These are phyloP conservation scores for Ptychoptera albimana DNA, from an alignment of 2,888 invertebrate species.

Conservation along the genomic window DNA sequence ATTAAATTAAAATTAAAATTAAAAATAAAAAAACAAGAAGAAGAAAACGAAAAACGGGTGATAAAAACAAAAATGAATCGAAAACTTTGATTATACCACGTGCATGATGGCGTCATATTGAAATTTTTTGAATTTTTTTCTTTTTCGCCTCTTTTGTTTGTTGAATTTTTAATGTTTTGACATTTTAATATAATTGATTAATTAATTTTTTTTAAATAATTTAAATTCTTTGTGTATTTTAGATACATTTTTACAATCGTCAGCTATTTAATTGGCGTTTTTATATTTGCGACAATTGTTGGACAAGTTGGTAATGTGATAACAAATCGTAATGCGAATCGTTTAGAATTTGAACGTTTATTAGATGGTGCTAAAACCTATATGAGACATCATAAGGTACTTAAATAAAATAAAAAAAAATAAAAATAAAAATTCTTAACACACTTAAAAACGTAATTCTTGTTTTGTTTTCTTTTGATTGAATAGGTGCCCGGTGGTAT, in stretches of 20 bases:
- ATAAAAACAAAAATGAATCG: not conserved
- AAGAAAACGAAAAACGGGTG: too few species aligned
- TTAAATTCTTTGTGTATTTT: conserved; percentile 23
- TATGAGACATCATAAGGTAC: conserved; percentile 88
- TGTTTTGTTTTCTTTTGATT: too few species aligned
- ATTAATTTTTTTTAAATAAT: not conserved
- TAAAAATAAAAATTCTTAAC: not conserved
- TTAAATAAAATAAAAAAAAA: conserved; percentile 1
- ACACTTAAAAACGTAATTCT: not conserved
- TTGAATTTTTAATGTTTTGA: too few species aligned
- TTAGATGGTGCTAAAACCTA: conserved; percentile 93
- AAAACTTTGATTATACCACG: not conserved
- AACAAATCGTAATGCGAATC: conserved; percentile 90
- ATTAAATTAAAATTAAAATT: too few species aligned
- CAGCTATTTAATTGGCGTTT: conserved; percentile 92
- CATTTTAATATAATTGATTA: too few species aligned
- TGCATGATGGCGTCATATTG: not conserved
- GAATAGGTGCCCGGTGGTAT: conserved; percentile 80
- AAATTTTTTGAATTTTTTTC: not conserved
- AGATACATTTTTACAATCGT: conserved; percentile 95
- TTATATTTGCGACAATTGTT: conserved; percentile 94
- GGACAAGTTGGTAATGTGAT: conserved; percentile 97
- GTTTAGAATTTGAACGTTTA: conserved; percentile 85
- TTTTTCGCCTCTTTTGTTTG: too few species aligned
- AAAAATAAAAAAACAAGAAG: not conserved